phyloP scores from a whole-genome alignment of 2,113 vertebrate genomes.

The Phyllostomus hastatus region DNA sequence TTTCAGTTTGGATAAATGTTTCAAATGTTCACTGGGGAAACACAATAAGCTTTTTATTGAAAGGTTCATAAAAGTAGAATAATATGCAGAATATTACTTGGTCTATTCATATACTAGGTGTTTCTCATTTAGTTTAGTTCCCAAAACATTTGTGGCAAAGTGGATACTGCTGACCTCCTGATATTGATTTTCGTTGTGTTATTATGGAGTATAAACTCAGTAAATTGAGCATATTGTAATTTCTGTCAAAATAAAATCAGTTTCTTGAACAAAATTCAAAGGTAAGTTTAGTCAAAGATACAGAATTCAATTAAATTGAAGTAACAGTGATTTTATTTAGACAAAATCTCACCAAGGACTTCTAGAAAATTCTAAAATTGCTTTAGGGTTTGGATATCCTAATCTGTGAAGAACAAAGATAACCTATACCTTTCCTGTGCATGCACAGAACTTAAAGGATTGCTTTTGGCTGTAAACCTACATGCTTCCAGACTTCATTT shows the following conservation, averaged over 20 bases:
- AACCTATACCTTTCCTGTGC: not conserved
- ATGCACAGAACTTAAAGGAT: not conserved
- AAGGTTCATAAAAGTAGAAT: not conserved
- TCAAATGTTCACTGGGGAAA: not conserved
- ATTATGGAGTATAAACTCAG: not conserved
- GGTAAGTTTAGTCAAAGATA: not conserved
- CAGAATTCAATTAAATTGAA: slow-evolving; percentile 10
- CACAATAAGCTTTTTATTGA: not conserved
- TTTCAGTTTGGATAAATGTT: not conserved
- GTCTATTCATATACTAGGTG: not conserved
- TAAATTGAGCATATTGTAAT: not conserved
- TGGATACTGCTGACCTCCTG: not conserved
- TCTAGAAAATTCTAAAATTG: not conserved
- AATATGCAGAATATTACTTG: not conserved
- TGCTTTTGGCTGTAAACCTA: not conserved
- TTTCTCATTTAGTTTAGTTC: not conserved
- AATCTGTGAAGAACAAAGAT: not conserved
- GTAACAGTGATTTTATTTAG: not conserved
- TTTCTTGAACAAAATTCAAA: slow-evolving; percentile 15
- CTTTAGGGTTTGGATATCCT: not conserved
- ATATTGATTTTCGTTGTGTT: not conserved
- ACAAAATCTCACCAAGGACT: not conserved
- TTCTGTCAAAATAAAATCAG: not conserved
- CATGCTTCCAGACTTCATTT: not conserved
- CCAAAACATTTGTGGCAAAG: not conserved